A percentile compares a stretch with the other conserved stretches of the same genome.
Conservation (phyloP, 2,888 invertebrate genomes). For the Abrostola tripartita region DNA sequence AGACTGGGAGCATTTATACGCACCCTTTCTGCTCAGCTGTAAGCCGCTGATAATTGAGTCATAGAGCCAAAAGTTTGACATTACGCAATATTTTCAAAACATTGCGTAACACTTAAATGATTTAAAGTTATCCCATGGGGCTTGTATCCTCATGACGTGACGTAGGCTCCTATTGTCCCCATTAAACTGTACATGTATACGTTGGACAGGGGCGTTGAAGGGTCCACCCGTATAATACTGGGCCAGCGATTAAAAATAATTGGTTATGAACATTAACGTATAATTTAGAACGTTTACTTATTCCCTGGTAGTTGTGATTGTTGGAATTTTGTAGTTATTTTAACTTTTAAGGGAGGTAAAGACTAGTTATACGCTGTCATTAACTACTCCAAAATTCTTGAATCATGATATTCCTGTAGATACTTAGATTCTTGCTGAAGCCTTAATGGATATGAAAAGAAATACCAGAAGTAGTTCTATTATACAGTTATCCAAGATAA, state of each 20-base stretch:
- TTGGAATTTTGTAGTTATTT: no score
- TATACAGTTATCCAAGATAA: neutral
- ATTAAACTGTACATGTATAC: conserved; percentile 32
- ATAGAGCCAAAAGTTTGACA: neutral
- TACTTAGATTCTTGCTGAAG: no score
- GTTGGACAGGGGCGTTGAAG: conserved; percentile 11
- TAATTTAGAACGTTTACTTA: conserved; percentile 13
- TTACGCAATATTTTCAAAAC: conserved; percentile 1
- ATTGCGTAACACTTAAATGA: conserved; percentile 1
- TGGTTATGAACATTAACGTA: conserved; percentile 32
- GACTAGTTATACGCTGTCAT: no score
- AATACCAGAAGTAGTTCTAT: neutral
- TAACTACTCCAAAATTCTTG: no score
- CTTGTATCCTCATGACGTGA: conserved; percentile 16
- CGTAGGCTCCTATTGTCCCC: conserved; percentile 16
- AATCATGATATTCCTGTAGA: no score
- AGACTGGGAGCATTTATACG: neutral
- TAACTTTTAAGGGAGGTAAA: no score
- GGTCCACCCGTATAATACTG: conserved; percentile 38
- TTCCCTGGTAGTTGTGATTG: conserved; percentile 3
- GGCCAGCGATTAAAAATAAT: conserved; percentile 42
- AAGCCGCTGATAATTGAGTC: neutral
- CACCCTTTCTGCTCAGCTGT: neutral
- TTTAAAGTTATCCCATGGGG: conserved; percentile 7
- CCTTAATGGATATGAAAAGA: neutral